Base-by-base conservation (phyloP, 2,888 invertebrate species). In the Tuberolachnus salignus region DNA sequence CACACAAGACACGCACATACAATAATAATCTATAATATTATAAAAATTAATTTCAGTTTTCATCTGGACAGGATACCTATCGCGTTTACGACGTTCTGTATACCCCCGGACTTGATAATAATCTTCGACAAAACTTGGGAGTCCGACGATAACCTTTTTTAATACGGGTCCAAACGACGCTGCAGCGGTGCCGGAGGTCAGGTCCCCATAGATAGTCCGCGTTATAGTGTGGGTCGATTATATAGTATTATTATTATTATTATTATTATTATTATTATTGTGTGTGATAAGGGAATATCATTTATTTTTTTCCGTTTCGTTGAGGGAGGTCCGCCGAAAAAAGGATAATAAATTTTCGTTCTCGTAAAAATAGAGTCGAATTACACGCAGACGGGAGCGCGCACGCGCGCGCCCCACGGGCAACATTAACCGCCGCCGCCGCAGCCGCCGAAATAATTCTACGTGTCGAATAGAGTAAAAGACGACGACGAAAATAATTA, bases 91-190 rank as follows among this genome's bases (percentile, higher is more conserved):
- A 34, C 6, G 34, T 34, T 34, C 6, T n/a, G n/a, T n/a, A n/a
- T n/a, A n/a, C 34, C 34, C 26, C 10, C 11, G 26, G 49, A 34
- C 34, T 34, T 34, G 8, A 26, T 46, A n/a, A 59, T 71, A 57
- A 59, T 49, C 46, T 34, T 1, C 59, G 26, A 61, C 46, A 59
- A 59, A 46, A 49, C 16, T 34, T 23, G 19, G n/a, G n/a, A n/a
- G 51, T 19, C 16, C 49, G 34, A 61, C 26, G 61, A 73, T 73
- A 73, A 73, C 51, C 72, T 63, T 34, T 72, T 63, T 61, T 59
- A 71, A 26, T 59, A 59, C n/a, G 26, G 46, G 46, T 26, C 26
- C 13, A 23, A 71, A 9, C 55, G 21, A 23, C 26, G 16, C n/a
- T n/a, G n/a, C n/a, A n/a, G n/a, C n/a, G n/a, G n/a, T 21, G 44